Base-by-base conservation (phyloP, 1,140 invertebrate genomes). In the Atta texana region DNA sequence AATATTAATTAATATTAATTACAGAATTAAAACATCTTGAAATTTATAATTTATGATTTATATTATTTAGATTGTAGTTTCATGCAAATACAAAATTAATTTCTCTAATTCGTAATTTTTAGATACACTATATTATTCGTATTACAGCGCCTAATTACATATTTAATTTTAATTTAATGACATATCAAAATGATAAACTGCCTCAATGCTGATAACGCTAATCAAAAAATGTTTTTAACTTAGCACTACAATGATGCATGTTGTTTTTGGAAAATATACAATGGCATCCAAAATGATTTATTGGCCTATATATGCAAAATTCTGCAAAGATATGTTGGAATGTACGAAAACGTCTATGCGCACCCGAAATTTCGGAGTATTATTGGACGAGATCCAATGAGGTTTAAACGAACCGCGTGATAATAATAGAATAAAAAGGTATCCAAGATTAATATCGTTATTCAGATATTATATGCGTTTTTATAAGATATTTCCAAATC, bases 241-340 rank as follows among this genome's bases (percentile, higher is more conserved):
- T 80, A 39, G 18, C 4, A 34, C 1, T 6, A n/a, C 18, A 24
- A 14, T 80, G 49, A 69, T 80, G 12, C 5, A 55, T 39, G 63
- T 69, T 80, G 77, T 69, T 80, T 80, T 69, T 80, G 49, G 49
- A n/a, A 64, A 80, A 80, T 69, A 51, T 39, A 31, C 49, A 14
- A 14, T 24, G 31, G 31, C 28, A 7, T 21, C 18, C 61, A 24
- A 55, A 80, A 53, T 80, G 49, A 80, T 80, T 80, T 69, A 80
- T 55, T 55, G n/a, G 14, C 10, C 31, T 66, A 39, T 34, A 34
- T 34, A 44, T 34, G 44, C 28, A 68, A 28, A 69, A 53, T 21
- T n/a, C 8, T 28, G 49, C 63, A 80, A 80, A 69, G 64, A 8
- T 80, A 31, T 49, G 34, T 4, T 44, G 14, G 31, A 34, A n/a